Percentiles rank a stretch among this genome's conserved stretches.
phyloP scores from a whole-genome alignment of 2,113 vertebrate genomes.

The Grus americana region DNA sequence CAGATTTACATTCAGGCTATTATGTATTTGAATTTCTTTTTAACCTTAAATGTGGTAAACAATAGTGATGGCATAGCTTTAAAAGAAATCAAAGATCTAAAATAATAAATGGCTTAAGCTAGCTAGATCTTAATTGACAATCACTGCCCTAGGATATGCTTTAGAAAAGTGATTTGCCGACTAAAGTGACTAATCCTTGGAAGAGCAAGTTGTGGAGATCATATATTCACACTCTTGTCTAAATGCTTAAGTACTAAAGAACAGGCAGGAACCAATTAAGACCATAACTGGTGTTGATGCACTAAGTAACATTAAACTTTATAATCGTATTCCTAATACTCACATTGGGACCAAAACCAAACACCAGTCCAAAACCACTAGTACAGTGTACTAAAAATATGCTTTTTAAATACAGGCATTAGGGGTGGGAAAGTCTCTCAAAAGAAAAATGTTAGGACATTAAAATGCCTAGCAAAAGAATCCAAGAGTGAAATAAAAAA shows the following conservation, averaged over 20 bases:
- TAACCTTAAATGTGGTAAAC: neutral
- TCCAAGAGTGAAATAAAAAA: neutral
- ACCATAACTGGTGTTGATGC: neutral
- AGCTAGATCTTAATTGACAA: neutral
- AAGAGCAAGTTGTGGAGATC: neutral
- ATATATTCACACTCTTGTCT: neutral
- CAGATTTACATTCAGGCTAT: neutral
- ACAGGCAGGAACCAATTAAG: neutral
- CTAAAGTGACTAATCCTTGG: neutral
- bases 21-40: neutral
- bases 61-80: neutral
- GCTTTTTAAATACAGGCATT: neutral
- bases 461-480: neutral
- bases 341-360: neutral
- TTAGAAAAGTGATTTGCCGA: neutral
- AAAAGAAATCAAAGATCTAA: neutral
- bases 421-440: neutral
- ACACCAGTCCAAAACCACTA: neutral
- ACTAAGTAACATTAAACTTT: neutral
- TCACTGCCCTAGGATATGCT: neutral
- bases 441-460: neutral
- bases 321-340: neutral
- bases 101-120: neutral
- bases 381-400: neutral
- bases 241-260: neutral